Conservation (phyloP, 2,797 vertebrate species). For the Hypotaenidia philippensis region DNA sequence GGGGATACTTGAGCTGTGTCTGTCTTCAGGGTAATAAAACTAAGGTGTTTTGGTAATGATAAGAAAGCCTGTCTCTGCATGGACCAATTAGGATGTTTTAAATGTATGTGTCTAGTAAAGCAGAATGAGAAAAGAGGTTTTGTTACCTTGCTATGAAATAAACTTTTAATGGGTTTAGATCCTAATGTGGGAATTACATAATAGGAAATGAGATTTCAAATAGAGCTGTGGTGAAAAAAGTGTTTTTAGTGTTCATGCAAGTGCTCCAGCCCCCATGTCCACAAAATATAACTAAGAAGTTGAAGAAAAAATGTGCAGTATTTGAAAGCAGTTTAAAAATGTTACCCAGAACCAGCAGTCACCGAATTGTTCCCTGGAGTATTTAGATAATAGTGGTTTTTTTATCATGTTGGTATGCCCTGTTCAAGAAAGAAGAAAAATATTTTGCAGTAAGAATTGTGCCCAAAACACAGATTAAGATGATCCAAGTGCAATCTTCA, state of each 20-base stretch:
- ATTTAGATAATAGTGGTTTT: neutral
- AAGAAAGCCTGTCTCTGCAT: neutral
- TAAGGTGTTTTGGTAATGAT: neutral
- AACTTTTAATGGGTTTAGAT: neutral
- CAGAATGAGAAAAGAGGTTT: neutral
- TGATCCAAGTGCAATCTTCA: neutral
- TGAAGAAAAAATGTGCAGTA: neutral
- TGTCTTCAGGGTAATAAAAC: neutral
- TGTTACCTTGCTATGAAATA: neutral
- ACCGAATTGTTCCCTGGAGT: constrained; percentile 12
- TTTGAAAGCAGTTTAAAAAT: constrained; percentile 26
- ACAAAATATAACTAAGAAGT: neutral
- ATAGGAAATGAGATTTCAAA: neutral
- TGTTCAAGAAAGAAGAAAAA: neutral
- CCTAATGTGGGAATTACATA: neutral
- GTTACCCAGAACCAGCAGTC: neutral
- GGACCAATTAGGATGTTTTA: neutral
- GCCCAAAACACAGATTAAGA: neutral
- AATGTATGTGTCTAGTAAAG: neutral
- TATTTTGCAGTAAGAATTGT: neutral
- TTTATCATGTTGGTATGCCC: neutral
- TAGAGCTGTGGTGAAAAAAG: neutral
- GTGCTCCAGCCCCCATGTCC: neutral
- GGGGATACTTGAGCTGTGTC: neutral
- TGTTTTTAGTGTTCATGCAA: neutral